Conservation (phyloP, 2,797 vertebrate species). For the Pseudochaenichthys georgianus region DNA sequence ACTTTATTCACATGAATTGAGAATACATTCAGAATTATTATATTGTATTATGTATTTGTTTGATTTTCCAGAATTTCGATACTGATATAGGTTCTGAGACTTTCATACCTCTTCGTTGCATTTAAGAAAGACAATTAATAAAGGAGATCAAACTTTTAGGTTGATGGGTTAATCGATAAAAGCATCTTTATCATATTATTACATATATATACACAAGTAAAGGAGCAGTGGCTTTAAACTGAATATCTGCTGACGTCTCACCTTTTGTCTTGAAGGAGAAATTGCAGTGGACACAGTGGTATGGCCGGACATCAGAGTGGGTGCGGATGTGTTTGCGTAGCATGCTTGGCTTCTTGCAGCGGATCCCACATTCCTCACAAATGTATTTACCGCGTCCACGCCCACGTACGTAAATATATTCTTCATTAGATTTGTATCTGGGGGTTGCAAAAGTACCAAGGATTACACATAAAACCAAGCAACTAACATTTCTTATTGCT, state of each 20-base stretch:
- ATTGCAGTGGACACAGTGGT: conserved; percentile 97
- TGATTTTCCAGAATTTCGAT: not conserved
- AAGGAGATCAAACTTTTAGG: not conserved
- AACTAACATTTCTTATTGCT: not conserved
- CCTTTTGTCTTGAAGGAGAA: conserved; percentile 99
- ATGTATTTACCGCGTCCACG: conserved; percentile 98
- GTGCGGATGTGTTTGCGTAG: conserved; percentile 99
- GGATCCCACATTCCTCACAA: conserved; percentile 99
- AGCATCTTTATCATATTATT: not conserved
- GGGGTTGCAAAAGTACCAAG: conserved; percentile 12
- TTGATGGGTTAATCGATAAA: not conserved
- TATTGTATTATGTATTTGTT: not conserved
- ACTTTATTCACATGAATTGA: not conserved
- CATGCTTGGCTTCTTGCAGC: conserved; percentile 99
- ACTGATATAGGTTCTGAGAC: not conserved
- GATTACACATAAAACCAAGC: not conserved
- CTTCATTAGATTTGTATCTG: conserved; percentile 99
- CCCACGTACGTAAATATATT: conserved; percentile 97
- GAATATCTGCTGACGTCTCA: conserved; percentile 61
- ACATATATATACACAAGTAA: not conserved
- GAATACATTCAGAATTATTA: not conserved
- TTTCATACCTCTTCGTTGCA: not conserved
- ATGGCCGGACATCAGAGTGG: conserved; percentile 97
- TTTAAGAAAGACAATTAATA: not conserved
- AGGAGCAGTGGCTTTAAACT: not conserved